Conservation (phyloP, 2,797 vertebrate species). For the Podarcis lilfordi region DNA sequence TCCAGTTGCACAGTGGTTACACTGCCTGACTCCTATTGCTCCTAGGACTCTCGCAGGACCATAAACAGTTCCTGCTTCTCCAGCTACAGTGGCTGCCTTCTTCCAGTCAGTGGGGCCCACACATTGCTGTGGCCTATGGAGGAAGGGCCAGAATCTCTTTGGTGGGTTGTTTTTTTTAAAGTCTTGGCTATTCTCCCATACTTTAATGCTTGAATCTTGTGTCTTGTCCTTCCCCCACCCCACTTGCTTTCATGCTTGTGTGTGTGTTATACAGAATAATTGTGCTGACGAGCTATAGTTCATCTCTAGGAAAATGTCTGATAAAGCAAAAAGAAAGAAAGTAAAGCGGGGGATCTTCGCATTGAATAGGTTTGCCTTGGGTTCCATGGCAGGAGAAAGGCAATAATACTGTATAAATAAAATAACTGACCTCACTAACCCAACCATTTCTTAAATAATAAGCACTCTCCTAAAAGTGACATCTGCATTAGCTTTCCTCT, state of each 20-base stretch:
- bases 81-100: neutral
- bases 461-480: neutral
- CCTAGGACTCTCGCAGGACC: neutral
- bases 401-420: neutral
- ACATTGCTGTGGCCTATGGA: neutral
- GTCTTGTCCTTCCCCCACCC: no score
- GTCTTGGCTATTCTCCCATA: no score
- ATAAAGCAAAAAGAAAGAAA: neutral
- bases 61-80: neutral
- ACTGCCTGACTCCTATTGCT: neutral
- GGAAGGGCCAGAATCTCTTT: no score
- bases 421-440: neutral
- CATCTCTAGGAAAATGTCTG: neutral
- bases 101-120: no score
- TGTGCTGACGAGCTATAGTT: neutral
- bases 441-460: neutral
- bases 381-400: neutral
- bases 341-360: neutral
- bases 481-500: slow-evolving; percentile 45
- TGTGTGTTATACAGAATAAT: neutral
- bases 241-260: neutral
- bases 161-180: no score
- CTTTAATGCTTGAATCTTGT: no score
- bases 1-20: neutral
- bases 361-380: neutral